Percentiles rank a stretch among this genome's conserved stretches.
phyloP scores from a whole-genome alignment of 2,113 vertebrate genomes.

The Semnornis frantzii region DNA sequence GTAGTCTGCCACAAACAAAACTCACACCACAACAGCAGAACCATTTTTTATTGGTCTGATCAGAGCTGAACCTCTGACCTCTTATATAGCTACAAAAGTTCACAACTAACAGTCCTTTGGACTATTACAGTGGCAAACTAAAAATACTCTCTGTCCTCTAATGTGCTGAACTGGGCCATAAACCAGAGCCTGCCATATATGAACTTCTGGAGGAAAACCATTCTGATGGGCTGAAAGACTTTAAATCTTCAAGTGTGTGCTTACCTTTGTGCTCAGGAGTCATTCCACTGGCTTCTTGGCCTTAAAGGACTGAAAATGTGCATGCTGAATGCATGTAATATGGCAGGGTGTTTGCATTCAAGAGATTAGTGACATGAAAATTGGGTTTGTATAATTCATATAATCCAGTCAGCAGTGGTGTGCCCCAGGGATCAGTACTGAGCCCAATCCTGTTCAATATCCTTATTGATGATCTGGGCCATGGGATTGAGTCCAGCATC shows the following conservation, averaged over 20 bases:
- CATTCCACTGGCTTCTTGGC: neutral
- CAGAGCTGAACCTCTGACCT: neutral
- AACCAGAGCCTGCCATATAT: neutral
- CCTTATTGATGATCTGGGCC: too few relatives aligned
- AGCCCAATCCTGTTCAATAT: too few relatives aligned
- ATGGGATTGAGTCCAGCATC: too few relatives aligned
- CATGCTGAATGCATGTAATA: neutral
- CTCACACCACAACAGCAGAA: neutral
- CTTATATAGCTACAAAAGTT: neutral
- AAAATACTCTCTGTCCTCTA: neutral
- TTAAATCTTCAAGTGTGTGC: neutral
- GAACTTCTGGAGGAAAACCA: neutral
- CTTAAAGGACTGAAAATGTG: neutral
- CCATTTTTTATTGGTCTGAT: neutral
- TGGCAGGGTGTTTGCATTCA: neutral
- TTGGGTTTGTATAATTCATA: too few relatives aligned
- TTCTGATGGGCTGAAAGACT: neutral
- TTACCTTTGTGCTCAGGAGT: neutral
- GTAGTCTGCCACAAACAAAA: neutral
- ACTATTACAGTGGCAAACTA: neutral
- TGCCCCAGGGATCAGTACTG: too few relatives aligned
- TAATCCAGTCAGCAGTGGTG: too few relatives aligned
- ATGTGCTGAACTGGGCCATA: neutral
- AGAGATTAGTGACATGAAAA: neutral
- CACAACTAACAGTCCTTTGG: neutral